phyloP scores from a whole-genome alignment of 2,888 invertebrate genomes.

The Nebria brevicollis region DNA sequence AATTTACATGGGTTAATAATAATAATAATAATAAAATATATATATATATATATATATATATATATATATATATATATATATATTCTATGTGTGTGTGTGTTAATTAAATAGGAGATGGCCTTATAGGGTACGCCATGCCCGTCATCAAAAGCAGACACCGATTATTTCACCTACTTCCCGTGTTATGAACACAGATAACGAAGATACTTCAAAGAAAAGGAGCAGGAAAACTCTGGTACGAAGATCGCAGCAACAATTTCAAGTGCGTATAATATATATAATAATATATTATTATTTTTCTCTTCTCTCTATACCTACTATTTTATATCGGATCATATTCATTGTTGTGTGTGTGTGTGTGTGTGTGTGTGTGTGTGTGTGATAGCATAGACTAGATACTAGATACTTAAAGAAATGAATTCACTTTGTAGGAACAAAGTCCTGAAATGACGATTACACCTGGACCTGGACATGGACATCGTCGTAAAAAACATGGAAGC shows the following conservation, averaged over 20 bases:
- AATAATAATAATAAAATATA: too few relatives aligned
- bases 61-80: too few relatives aligned
- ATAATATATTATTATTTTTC: too few relatives aligned
- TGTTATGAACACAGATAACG: conserved; percentile 54
- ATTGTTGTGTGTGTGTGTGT: too few relatives aligned
- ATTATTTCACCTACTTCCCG: conserved; percentile 54
- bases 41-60: too few relatives aligned
- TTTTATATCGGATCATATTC: too few relatives aligned
- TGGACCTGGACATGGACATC: background rate
- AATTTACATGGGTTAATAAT: too few relatives aligned
- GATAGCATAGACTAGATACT: too few relatives aligned
- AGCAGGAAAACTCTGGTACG: conserved; percentile 50
- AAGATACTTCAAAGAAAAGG: conserved; percentile 53
- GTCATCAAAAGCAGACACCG: conserved; percentile 31
- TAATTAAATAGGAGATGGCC: background rate
- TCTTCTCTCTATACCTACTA: too few relatives aligned
- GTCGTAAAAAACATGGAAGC: conserved; percentile 50
- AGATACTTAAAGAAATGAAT: too few relatives aligned
- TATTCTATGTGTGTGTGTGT: too few relatives aligned
- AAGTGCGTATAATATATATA: background rate
- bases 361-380: too few relatives aligned
- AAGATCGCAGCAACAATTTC: conserved; percentile 40
- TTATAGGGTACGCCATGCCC: background rate
- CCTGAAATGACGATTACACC: conserved; percentile 43
- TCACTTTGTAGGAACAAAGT: conserved; percentile 39